Conservation (phyloP, 2,797 vertebrate genomes). For the Diplodus sargus region DNA sequence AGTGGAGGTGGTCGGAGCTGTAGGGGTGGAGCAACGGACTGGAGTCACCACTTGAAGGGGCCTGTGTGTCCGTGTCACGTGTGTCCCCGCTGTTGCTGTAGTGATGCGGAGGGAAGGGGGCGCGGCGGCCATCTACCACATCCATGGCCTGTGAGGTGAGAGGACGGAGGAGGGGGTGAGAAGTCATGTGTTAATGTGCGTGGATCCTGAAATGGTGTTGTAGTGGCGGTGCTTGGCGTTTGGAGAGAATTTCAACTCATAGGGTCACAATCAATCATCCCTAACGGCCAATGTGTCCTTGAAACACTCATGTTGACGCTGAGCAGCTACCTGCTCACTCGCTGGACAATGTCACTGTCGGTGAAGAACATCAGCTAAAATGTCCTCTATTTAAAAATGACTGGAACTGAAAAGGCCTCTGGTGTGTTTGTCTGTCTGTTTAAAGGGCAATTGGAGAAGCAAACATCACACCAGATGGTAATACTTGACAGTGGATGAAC, state of each 20-base stretch:
- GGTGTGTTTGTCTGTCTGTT: slow-evolving; percentile 36
- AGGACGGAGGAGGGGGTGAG: slow-evolving; percentile 36
- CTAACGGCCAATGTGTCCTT: not conserved
- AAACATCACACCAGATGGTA: slow-evolving; percentile 56
- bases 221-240: not conserved
- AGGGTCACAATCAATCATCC: not conserved
- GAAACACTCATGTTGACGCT: not conserved
- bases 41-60: slow-evolving; percentile 92
- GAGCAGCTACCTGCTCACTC: not conserved
- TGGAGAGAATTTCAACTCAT: not conserved
- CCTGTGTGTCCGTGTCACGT: slow-evolving; percentile 94
- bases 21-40: slow-evolving; percentile 89
- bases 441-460: slow-evolving; percentile 50
- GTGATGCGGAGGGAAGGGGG: slow-evolving; percentile 91
- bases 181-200: not conserved
- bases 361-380: slow-evolving; percentile 20
- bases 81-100: slow-evolving; percentile 87
- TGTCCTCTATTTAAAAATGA: slow-evolving; percentile 6
- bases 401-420: slow-evolving; percentile 26
- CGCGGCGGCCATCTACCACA: slow-evolving; percentile 91
- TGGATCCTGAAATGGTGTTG: not conserved
- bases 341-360: not conserved
- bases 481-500: slow-evolving; percentile 41
- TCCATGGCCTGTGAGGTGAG: slow-evolving; percentile 88
- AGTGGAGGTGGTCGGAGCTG: slow-evolving; percentile 89